A percentile compares a stretch with the other conserved stretches of the same genome.
Evolutionary conservation across 2,797 vertebrate species (phyloP).

Genomic region (Anguilla pacifica): DNA sequence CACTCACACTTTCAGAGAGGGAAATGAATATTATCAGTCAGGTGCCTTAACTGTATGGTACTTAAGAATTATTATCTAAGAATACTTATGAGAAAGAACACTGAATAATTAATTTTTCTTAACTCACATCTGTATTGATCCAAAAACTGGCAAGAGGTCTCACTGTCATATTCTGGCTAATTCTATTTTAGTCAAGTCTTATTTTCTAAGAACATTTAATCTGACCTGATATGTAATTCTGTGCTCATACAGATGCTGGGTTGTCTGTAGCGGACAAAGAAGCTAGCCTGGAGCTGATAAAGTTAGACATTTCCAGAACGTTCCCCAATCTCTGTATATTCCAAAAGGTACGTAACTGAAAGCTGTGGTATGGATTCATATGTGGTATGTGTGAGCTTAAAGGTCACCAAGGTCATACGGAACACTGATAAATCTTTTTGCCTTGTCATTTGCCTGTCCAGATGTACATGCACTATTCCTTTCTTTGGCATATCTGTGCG

Average conservation of each 20-base stretch:
- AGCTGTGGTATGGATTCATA: neutral
- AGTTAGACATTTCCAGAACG: constrained; percentile 94
- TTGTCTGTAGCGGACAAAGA: constrained; percentile 85
- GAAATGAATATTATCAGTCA: neutral
- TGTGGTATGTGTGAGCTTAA: neutral
- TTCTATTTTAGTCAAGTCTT: neutral
- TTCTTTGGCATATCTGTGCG: neutral
- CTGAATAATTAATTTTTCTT: neutral
- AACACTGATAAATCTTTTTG: neutral
- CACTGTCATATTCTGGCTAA: neutral
- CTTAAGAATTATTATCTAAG: neutral
- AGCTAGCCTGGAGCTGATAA: constrained; percentile 93
- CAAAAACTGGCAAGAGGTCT: neutral
- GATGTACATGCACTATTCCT: neutral
- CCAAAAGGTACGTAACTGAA: constrained; percentile 79
- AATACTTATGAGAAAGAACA: neutral
- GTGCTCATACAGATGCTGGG: constrained; percentile 70
- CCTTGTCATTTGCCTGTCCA: neutral
- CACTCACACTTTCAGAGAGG: neutral
- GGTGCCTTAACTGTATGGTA: neutral
- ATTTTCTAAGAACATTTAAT: neutral
- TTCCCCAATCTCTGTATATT: constrained; percentile 96
- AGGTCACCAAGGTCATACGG: neutral
- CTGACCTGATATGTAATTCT: neutral
- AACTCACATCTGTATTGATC: neutral